A percentile compares a stretch with the other conserved stretches of the same genome.
Evolutionary conservation across 2,113 vertebrate species (phyloP).

Genomic region (Caretta caretta): DNA sequence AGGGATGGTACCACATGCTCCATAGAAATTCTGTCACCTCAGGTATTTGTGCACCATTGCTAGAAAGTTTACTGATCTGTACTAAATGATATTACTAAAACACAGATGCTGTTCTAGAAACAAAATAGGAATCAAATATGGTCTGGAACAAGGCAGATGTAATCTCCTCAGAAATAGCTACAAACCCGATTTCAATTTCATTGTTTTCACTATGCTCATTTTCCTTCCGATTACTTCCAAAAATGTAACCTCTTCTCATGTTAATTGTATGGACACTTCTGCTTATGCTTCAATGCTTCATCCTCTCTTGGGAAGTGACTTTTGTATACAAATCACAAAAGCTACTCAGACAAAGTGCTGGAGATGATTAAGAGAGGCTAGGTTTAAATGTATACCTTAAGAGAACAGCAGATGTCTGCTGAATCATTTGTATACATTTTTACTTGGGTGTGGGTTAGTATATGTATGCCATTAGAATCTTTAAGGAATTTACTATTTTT

Average conservation of each 20-base stretch:
- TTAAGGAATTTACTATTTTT: slow-evolving; percentile 29
- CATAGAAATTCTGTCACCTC: neutral
- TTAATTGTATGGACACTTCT: slow-evolving; percentile 65
- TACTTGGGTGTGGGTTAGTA: slow-evolving; percentile 46
- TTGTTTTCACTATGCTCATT: slow-evolving; percentile 51
- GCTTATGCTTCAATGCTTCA: slow-evolving; percentile 69
- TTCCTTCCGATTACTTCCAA: slow-evolving; percentile 75
- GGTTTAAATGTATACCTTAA: slow-evolving; percentile 57
- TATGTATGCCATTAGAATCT: slow-evolving; percentile 62
- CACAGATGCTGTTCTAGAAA: neutral
- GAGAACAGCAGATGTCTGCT: slow-evolving; percentile 67
- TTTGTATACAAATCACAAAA: slow-evolving; percentile 78
- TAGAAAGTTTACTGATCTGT: neutral
- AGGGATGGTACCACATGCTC: neutral
- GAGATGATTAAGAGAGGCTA: slow-evolving; percentile 75
- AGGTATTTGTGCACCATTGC: neutral
- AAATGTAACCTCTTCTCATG: slow-evolving; percentile 68
- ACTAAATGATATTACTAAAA: neutral
- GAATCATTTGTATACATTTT: slow-evolving; percentile 62
- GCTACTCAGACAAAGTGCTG: slow-evolving; percentile 67
- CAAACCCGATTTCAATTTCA: slow-evolving; percentile 70
- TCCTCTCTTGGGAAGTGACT: slow-evolving; percentile 73
- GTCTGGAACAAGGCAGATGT: neutral
- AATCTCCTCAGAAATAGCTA: slow-evolving; percentile 48
- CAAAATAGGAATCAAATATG: neutral